Evolutionary conservation across 2,113 vertebrate genomes (phyloP), one percentile per base, ranked within the genome.

Genomic region (Ctenomys sociabilis): DNA sequence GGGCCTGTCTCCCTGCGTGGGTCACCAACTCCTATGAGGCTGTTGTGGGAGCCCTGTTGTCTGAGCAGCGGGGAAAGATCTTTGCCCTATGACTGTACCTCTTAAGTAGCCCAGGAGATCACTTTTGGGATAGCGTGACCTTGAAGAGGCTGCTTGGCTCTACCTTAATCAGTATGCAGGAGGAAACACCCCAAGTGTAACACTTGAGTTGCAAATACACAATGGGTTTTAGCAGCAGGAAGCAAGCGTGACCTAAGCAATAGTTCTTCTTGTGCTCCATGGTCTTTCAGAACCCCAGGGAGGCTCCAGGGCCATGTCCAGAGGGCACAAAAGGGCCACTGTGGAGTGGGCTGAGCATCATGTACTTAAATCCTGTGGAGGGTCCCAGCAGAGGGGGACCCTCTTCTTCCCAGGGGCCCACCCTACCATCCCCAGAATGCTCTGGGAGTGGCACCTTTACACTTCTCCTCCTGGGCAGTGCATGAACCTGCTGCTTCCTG

Each of bases 291-390:
- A 43, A 22, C 88, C 68, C 61, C 35, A 5, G 21, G 22, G 68
- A 43, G 22, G 45, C 66, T 75, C 85, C 45, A 40, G 54, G 40
- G 54, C 35, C 4, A 0, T 1, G 2, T n/a, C 43, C 32, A 40
- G 37, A 37, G 45, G 61, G 14, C 14, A 2, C 2, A 12, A 37
- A 9, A 2, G 0, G 14, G n/a, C 40, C 4, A 5, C 24, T 37
- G 19, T 68, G 24, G 87, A 49, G 7, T 77, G 68, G 49, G 40
- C 75, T 19, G 14, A 40, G 82, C 30, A 63, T 43, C 66, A 9
- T 9, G 7, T 75, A 7, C 43, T 68, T 64, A 68, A n/a, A 35
- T 57, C 52, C 75, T 72, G 4, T 11, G 54, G 57, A 45, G 63
- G 45, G 28, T 45, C 72, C 35, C n/a, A 19, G 35, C 66, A 90